These are phyloP conservation scores for Enteromius afrohamiltoni DNA, from an alignment of 2,797 vertebrate genomes.

Conservation along the genomic window DNA sequence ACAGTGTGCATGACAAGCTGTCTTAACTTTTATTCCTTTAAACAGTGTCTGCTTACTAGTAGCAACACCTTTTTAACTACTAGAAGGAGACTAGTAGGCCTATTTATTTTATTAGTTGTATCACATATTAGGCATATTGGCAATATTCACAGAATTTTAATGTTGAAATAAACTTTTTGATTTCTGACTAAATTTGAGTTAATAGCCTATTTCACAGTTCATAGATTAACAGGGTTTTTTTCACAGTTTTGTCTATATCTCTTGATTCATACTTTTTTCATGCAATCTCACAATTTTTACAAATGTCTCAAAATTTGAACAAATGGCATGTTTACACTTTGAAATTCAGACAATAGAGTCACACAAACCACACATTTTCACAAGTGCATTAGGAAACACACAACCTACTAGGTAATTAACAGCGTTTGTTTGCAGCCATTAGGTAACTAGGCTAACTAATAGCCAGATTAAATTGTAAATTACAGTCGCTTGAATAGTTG, in stretches of 20 bases:
- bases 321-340: too few relatives aligned
- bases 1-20: conserved; percentile 19
- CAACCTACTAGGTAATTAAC: background rate
- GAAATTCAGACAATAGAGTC: too few relatives aligned
- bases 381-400: background rate
- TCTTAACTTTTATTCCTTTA: background rate
- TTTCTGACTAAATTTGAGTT: too few relatives aligned
- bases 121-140: too few relatives aligned
- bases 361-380: background rate
- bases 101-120: background rate
- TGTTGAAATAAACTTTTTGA: too few relatives aligned
- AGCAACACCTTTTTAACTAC: background rate
- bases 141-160: too few relatives aligned
- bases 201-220: too few relatives aligned
- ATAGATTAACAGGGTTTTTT: background rate
- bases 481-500: background rate
- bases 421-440: background rate
- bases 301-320: too few relatives aligned
- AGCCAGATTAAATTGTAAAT: background rate
- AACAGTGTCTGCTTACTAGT: background rate
- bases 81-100: background rate
- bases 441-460: background rate
- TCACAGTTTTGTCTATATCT: background rate
- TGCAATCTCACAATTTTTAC: background rate
- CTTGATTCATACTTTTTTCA: background rate